Conservation (phyloP, 1,140 invertebrate genomes). For the Matsumurasca onukii region DNA sequence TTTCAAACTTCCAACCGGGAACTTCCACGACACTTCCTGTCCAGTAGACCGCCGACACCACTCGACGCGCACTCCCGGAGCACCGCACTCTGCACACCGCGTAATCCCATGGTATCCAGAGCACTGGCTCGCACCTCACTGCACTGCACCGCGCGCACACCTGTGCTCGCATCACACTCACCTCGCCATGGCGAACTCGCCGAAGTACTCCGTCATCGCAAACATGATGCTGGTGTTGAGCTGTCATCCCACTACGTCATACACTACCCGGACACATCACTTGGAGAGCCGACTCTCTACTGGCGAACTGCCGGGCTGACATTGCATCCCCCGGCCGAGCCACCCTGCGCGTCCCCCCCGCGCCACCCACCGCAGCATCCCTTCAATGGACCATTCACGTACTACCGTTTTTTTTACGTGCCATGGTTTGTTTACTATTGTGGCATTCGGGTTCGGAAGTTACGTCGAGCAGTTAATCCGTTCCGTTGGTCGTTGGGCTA, state of each 20-base stretch:
- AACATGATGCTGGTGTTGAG: conserved; percentile 40
- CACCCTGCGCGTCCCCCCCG: too few species aligned
- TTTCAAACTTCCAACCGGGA: too few species aligned
- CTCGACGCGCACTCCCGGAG: too few species aligned
- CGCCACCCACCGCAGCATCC: neutral
- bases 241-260: conserved; percentile 20
- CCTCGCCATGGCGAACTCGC: conserved; percentile 53
- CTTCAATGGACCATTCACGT: neutral
- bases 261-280: neutral
- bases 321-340: neutral
- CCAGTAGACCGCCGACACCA: too few species aligned
- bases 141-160: neutral
- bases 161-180: conserved; percentile 35
- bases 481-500: too few species aligned
- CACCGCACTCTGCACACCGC: too few species aligned
- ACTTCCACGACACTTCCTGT: too few species aligned
- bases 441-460: too few species aligned
- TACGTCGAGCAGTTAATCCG: too few species aligned
- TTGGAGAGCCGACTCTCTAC: neutral
- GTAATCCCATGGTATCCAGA: too few species aligned
- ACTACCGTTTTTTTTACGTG: too few species aligned
- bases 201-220: conserved; percentile 55
- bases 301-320: neutral
- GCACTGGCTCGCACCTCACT: neutral
- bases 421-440: too few species aligned